Percentiles rank a stretch among this genome's conserved stretches.
Evolutionary conservation across 2,888 invertebrate species (phyloP).

Genomic region (Oligia strigilis): DNA sequence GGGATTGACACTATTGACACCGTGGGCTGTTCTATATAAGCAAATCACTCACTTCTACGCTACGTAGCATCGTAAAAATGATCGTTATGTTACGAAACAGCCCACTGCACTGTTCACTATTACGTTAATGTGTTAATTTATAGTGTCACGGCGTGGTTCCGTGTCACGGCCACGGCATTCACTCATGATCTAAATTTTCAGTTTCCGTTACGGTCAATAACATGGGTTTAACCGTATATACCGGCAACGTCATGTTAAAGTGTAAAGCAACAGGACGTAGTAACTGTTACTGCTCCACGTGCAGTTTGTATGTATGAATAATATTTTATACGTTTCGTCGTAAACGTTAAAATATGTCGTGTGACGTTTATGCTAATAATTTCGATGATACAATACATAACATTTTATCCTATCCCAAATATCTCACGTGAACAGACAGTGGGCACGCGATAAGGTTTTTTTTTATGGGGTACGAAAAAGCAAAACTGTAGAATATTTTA

Average conservation of each 20-base stretch:
- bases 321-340: background rate
- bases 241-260: background rate
- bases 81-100: constrained; percentile 28
- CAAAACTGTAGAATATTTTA: constrained; percentile 22
- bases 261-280: constrained; percentile 5
- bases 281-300: constrained; percentile 4
- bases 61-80: constrained; percentile 8
- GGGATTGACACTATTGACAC: background rate
- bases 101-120: constrained; percentile 2
- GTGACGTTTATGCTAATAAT: constrained; percentile 18
- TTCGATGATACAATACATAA: constrained; percentile 25
- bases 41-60: background rate
- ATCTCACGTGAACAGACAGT: constrained; percentile 30
- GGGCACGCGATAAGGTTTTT: constrained; percentile 22
- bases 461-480: constrained; percentile 31
- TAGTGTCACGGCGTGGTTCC: constrained; percentile 38
- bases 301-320: background rate
- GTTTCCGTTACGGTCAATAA: constrained; percentile 52
- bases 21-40: background rate
- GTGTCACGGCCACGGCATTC: constrained; percentile 58
- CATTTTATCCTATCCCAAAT: constrained; percentile 21
- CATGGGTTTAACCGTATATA: constrained; percentile 9
- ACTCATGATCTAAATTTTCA: constrained; percentile 51
- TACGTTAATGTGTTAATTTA: constrained; percentile 53
- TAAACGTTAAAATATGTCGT: background rate